phyloP scores from a whole-genome alignment of 2,888 invertebrate genomes.

The Hydropsyche betteni region DNA sequence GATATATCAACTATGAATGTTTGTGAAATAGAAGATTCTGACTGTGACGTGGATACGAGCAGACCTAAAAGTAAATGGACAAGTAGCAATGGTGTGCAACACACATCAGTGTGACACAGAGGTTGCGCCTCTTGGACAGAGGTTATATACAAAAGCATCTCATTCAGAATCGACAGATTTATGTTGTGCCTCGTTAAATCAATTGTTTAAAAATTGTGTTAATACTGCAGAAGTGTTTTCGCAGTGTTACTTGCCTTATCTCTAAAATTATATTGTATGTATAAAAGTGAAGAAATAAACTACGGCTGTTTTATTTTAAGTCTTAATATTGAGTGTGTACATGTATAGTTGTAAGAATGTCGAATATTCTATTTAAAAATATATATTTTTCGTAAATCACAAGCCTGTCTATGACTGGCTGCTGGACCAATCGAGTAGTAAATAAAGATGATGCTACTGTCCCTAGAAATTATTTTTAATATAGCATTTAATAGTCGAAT shows the following conservation, averaged over 20 bases:
- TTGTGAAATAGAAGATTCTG: conserved; percentile 93
- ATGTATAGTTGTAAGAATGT: conserved; percentile 24
- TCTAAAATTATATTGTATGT: conserved; percentile 40
- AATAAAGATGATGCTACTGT: conserved; percentile 40
- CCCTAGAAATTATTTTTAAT: conserved; percentile 38
- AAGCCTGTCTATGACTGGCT: conserved; percentile 32
- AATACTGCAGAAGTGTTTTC: conserved; percentile 10
- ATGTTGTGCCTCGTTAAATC: conserved; percentile 24
- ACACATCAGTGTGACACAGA: conserved; percentile 53
- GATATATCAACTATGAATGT: conserved; percentile 88
- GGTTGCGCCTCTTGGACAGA: conserved; percentile 42
- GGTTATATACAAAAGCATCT: conserved; percentile 32
- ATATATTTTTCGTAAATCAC: conserved; percentile 45
- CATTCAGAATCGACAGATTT: conserved; percentile 15
- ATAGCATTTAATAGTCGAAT: conserved; percentile 33
- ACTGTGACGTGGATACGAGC: conserved; percentile 68
- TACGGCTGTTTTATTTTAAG: conserved; percentile 32
- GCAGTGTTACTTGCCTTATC: conserved; percentile 50
- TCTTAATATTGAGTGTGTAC: conserved; percentile 25
- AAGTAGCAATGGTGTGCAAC: conserved; percentile 50
- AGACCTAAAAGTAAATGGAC: conserved; percentile 49
- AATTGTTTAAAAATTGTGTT: conserved; percentile 24
- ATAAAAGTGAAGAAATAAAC: conserved; percentile 37
- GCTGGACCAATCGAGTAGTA: conserved; percentile 48
- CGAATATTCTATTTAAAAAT: conserved; percentile 10